These are phyloP conservation scores for Manis javanica DNA, from an alignment of 2,797 vertebrate genomes.

Conservation along the genomic window DNA sequence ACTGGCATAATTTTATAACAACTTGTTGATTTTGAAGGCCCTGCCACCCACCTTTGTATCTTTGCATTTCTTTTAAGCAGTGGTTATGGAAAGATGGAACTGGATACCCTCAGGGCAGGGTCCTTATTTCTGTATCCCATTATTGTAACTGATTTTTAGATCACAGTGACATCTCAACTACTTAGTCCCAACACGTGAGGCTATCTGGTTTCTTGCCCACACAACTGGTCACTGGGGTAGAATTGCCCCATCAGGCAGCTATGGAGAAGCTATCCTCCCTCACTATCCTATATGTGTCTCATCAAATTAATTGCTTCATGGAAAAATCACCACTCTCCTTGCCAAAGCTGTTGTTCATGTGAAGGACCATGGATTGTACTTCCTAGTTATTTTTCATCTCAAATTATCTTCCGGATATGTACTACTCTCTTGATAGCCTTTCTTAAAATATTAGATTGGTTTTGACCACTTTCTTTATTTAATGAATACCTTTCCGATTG, in stretches of 20 bases:
- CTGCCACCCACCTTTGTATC: not conserved
- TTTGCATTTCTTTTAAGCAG: not conserved
- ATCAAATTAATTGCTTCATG: not conserved
- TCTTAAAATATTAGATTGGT: slow-evolving; percentile 3
- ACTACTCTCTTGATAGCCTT: not conserved
- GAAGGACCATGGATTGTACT: not conserved
- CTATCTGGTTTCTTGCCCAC: not conserved
- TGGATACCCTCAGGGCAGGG: no score
- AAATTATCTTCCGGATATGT: not conserved
- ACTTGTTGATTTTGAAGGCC: not conserved
- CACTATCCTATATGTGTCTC: not conserved
- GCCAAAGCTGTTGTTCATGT: not conserved
- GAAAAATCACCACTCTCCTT: not conserved
- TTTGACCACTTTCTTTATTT: slow-evolving; percentile 33
- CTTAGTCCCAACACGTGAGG: not conserved
- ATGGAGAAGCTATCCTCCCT: not conserved
- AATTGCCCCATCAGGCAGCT: not conserved
- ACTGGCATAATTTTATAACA: not conserved
- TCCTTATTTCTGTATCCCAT: not conserved
- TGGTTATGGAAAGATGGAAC: not conserved
- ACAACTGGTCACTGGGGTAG: accelerated
- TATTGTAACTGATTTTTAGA: not conserved
- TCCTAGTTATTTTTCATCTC: not conserved
- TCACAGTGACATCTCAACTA: not conserved
- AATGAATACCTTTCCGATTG: not conserved